A percentile compares a stretch with the other conserved stretches of the same genome.
These are phyloP conservation scores for Coreoperca whiteheadi DNA, from an alignment of 2,113 vertebrate genomes.

Conservation along the genomic window DNA sequence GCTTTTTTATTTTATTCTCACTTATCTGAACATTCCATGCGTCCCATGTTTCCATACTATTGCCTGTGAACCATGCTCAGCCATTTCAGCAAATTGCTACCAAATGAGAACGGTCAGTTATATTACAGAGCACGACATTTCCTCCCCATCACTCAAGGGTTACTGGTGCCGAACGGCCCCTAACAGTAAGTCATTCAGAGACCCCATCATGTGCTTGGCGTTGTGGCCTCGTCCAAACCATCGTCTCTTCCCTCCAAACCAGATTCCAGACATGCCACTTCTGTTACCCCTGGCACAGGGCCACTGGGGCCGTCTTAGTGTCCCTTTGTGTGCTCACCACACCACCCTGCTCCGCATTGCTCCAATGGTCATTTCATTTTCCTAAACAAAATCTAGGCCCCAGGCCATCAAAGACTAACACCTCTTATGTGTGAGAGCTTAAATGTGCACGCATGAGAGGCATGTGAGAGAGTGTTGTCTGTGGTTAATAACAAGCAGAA, in stretches of 20 bases:
- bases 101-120: slow-evolving; percentile 75
- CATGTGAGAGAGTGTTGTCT: slow-evolving; percentile 74
- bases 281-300: slow-evolving; percentile 76
- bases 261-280: slow-evolving; percentile 80
- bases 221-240: slow-evolving; percentile 71
- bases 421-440: slow-evolving; percentile 48
- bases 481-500: slow-evolving; percentile 75
- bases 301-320: slow-evolving; percentile 68
- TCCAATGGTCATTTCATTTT: slow-evolving; percentile 69
- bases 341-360: slow-evolving; percentile 38
- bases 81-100: slow-evolving; percentile 77
- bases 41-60: slow-evolving; percentile 66
- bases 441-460: slow-evolving; percentile 64
- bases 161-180: slow-evolving; percentile 60
- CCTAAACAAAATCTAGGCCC: slow-evolving; percentile 73
- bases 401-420: slow-evolving; percentile 56
- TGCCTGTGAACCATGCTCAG: slow-evolving; percentile 62
- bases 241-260: slow-evolving; percentile 62
- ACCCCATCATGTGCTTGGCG: slow-evolving; percentile 72
- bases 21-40: slow-evolving; percentile 76
- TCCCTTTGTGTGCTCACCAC: slow-evolving; percentile 69
- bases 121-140: slow-evolving; percentile 54
- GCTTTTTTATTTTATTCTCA: slow-evolving; percentile 67
- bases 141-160: slow-evolving; percentile 9
- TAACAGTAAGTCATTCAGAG: slow-evolving; percentile 79